Evolutionary conservation across 2,797 vertebrate genomes (phyloP), one percentile per base, ranked within the genome.

Genomic region (Karalla daura): DNA sequence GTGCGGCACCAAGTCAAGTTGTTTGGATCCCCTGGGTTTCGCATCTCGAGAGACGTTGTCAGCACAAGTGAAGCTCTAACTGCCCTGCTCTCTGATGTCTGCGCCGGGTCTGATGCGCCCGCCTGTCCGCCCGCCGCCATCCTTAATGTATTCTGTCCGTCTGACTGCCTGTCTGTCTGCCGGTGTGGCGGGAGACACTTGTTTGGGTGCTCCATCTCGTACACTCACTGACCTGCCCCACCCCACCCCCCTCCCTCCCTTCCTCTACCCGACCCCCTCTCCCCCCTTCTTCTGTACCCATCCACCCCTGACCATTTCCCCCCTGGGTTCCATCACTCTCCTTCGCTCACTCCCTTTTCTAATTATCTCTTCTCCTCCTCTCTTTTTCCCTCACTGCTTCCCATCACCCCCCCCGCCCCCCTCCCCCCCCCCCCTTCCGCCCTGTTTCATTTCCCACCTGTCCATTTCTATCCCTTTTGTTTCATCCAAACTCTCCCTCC

Each of bases 101-200:
- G 2, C 3, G 14, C 41, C 43, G 36, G 43, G 8, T 76, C 23
- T 53, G 55, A 62, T 30, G 65, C 56, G 28, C 62, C 51, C 75
- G 55, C 45, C 14, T 17, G 6, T 67, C 60, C 24, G 43, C 28
- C 28, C 33, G 40, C 63, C 39, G 60, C 46, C 74, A 56, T 13
- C 6, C n/a, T 85, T 84, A 75, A 84, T 90, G 80, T 78, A 74
- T 84, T 84, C 80, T 85, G 84, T 88, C 79, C 79, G 75, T 60
- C 69, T 77, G 64, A 32, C 73, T 79, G 67, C 61, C 41, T 73
- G n/a, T n/a, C n/a, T n/a, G n/a, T n/a, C n/a, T n/a, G n/a, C n/a
- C n/a, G n/a, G n/a, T n/a, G n/a, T n/a, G n/a, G n/a, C n/a, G n/a
- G 40, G 40, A 70, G 77, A 87, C 73, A 79, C 70, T 87, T 88